A percentile compares a stretch with the other conserved stretches of the same genome.
These are phyloP conservation scores for Ferrisia virgata DNA, from an alignment of 2,888 invertebrate species.

Conservation along the genomic window DNA sequence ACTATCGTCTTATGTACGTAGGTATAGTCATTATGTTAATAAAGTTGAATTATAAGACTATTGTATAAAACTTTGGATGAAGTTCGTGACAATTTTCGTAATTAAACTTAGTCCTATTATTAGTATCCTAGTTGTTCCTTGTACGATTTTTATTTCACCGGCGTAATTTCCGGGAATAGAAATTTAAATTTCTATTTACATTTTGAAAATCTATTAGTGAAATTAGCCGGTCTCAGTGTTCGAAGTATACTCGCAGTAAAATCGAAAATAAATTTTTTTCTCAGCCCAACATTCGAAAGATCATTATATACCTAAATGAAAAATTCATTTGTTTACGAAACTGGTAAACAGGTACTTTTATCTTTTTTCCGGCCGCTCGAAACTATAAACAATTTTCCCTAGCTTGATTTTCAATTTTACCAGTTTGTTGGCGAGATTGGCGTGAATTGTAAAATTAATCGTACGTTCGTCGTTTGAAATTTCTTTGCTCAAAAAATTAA, in stretches of 20 bases:
- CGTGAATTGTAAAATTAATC: not conserved
- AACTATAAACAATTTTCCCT: not conserved
- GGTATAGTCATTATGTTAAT: not conserved
- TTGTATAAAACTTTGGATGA: not conserved
- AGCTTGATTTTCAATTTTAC: too few relatives aligned
- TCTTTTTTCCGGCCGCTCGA: not conserved
- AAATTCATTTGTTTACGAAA: not conserved
- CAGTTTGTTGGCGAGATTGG: too few relatives aligned
- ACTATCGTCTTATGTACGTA: not conserved
- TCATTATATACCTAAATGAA: not conserved
- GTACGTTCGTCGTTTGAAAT: not conserved
- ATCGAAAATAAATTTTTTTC: too few relatives aligned
- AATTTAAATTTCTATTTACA: not conserved
- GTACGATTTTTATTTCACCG: not conserved
- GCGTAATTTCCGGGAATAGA: not conserved
- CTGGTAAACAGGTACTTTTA: not conserved
- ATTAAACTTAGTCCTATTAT: not conserved
- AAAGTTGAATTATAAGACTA: not conserved
- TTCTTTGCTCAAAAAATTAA: not conserved
- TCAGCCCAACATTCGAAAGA: too few relatives aligned
- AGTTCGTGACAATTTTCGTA: conserved; percentile 14
- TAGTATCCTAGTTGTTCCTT: not conserved
- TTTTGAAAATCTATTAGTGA: not conserved
- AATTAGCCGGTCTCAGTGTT: too few relatives aligned
- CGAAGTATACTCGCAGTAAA: too few relatives aligned